Evolutionary conservation across 2,888 invertebrate genomes (phyloP).

Genomic region (Cephus runcator): DNA sequence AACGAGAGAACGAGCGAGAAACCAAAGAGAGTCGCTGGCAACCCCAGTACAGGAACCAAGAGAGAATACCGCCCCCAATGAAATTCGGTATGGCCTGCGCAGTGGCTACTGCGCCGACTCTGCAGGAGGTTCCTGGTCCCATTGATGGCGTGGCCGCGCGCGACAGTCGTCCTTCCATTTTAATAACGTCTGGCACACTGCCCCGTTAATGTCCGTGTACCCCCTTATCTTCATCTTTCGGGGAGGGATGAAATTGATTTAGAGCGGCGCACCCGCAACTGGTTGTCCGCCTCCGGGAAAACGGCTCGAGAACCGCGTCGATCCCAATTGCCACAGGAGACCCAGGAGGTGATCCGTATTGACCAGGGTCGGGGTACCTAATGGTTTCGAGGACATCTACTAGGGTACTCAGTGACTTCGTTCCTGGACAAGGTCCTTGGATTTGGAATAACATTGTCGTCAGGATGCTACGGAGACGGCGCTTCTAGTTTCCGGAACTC

Average conservation of each 20-base stretch:
- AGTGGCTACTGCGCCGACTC: constrained; percentile 33
- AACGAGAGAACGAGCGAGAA: constrained; percentile 14
- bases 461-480: neutral
- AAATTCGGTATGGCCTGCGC: constrained; percentile 42
- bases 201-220: constrained; percentile 54
- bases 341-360: constrained; percentile 11
- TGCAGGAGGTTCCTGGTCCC: neutral
- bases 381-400: neutral
- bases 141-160: neutral
- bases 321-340: constrained; percentile 23
- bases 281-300: neutral
- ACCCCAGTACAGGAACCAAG: neutral
- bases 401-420: neutral
- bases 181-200: constrained; percentile 62
- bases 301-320: neutral
- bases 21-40: constrained; percentile 20
- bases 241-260: constrained; percentile 2
- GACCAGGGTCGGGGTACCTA: constrained; percentile 15
- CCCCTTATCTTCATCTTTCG: constrained; percentile 30
- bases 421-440: neutral
- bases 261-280: constrained; percentile 7
- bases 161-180: constrained; percentile 46
- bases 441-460: neutral
- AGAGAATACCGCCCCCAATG: constrained; percentile 25
- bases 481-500: neutral